Base-by-base conservation (phyloP, 2,113 vertebrate genomes). In the Anoura caudifer region DNA sequence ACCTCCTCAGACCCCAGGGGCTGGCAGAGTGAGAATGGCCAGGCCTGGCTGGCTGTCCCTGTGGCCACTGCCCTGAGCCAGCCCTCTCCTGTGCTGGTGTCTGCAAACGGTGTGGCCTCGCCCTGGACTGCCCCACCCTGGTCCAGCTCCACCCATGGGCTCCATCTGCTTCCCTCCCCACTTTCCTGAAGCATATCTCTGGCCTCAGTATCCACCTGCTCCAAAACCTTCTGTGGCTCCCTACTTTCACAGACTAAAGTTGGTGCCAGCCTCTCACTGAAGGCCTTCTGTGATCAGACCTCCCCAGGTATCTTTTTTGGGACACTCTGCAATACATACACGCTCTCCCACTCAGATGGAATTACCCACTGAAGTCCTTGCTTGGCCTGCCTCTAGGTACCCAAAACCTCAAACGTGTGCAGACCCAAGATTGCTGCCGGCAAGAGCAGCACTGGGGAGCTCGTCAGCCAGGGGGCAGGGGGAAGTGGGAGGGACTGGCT, bases 131-230 rank as follows among this genome's bases (percentile, higher is more conserved):
- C 22, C 26, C 50, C 10, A 7, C 61, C 41, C 72, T n/a, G 36
- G 47, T 41, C 9, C 5, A 16, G 45, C 56, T 82, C 45, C 28
- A 4, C 10, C 2, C n/a, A 1, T 0, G 0, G 13, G 52, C 20
- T 20, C 59, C 0, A 0, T 17, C 50, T 0, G 0, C 28, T 38
- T 38, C 36, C 50, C 9, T 36, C 81, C 38, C 38, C 2, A 3
- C n/a, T 52, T 87, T 50, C 22, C 50, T 19, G 12, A 82, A 65
- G 28, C 54, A 82, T 6, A 45, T 11, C 69, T 61, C 61, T 56
- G 50, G 15, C 33, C 24, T 13, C 13, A 43, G 65, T 28, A 33
- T 10, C 31, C 9, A 28, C 24, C 38, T 69, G 61, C 45, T 82
- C 85, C 61, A 20, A 33, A 70, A 41, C 31, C 22, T 86, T 43